Evolutionary conservation across 2,888 invertebrate species (phyloP).

Genomic region (Paralinhomoeus sp.): DNA sequence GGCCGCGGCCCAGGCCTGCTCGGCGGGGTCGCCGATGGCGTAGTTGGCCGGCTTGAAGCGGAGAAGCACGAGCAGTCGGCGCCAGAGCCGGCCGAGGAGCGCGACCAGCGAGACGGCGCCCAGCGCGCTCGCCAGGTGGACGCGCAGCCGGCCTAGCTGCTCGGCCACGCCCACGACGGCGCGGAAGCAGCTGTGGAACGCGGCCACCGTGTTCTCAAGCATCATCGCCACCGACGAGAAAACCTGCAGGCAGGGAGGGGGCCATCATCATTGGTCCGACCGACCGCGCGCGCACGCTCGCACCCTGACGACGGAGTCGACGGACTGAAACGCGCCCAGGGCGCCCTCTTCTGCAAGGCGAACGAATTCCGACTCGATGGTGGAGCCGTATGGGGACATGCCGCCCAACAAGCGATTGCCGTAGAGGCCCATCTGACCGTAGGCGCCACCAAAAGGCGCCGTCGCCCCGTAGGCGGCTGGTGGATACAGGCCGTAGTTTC

Average conservation of each 20-base stretch:
- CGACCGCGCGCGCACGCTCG: too few species aligned
- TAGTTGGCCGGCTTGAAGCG: constrained; percentile 17
- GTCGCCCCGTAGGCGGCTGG: too few species aligned
- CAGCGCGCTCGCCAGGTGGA: constrained; percentile 60
- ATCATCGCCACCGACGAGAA: constrained; percentile 77
- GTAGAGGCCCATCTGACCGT: too few species aligned
- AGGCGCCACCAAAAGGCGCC: too few species aligned
- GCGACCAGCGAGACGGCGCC: constrained; percentile 60
- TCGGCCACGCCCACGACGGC: constrained; percentile 81
- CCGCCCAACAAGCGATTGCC: too few species aligned
- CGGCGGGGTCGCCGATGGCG: too few species aligned
- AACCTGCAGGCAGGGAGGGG: constrained; percentile 39
- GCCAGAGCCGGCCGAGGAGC: constrained; percentile 55
- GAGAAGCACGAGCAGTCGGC: constrained; percentile 42
- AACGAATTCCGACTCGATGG: constrained; percentile 35
- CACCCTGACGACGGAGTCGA: constrained; percentile 52
- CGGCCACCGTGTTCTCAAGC: constrained; percentile 79
- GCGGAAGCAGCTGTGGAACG: constrained; percentile 70
- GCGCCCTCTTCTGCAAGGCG: constrained; percentile 71
- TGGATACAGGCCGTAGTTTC: too few species aligned
- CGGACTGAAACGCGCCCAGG: constrained; percentile 67
- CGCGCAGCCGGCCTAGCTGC: constrained; percentile 56
- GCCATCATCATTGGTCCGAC: too few species aligned
- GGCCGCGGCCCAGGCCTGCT: too few species aligned
- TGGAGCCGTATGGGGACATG: too few species aligned